Evolutionary conservation across 1,140 invertebrate species (phyloP).

Genomic region (Matsumurasca onukii): DNA sequence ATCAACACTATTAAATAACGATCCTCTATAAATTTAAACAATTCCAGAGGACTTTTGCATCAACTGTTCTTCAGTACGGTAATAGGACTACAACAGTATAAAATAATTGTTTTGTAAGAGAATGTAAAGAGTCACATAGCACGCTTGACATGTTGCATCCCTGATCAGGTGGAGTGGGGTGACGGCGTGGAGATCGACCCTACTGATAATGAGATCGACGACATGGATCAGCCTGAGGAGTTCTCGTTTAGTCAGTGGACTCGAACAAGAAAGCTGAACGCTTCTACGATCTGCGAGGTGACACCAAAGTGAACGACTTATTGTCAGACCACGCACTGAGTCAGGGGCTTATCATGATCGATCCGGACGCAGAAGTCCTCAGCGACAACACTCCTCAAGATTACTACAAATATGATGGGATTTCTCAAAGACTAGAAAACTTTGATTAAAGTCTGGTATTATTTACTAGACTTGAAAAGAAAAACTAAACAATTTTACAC

Average conservation of each 20-base stretch:
- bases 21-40: too few relatives aligned
- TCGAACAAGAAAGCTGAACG: not conserved
- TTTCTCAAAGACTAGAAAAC: not conserved
- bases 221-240: not conserved
- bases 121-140: constrained; percentile 6
- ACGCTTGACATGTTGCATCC: constrained; percentile 8
- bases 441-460: too few relatives aligned
- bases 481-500: too few relatives aligned
- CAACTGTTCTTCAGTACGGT: too few relatives aligned
- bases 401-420: not conserved
- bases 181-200: not conserved
- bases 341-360: constrained; percentile 11
- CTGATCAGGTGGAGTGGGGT: constrained; percentile 3
- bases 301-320: constrained; percentile 8
- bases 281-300: constrained; percentile 9
- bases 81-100: too few relatives aligned
- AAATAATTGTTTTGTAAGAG: too few relatives aligned
- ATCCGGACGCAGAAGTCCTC: constrained; percentile 12
- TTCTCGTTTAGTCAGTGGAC: not conserved
- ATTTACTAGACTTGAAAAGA: too few relatives aligned
- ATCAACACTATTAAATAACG: too few relatives aligned
- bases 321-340: not conserved
- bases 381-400: not conserved
- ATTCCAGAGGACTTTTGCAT: too few relatives aligned
- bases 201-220: constrained; percentile 1